Base-by-base conservation (phyloP, 2,888 invertebrate species). In the Leptogaster cylindrica region DNA sequence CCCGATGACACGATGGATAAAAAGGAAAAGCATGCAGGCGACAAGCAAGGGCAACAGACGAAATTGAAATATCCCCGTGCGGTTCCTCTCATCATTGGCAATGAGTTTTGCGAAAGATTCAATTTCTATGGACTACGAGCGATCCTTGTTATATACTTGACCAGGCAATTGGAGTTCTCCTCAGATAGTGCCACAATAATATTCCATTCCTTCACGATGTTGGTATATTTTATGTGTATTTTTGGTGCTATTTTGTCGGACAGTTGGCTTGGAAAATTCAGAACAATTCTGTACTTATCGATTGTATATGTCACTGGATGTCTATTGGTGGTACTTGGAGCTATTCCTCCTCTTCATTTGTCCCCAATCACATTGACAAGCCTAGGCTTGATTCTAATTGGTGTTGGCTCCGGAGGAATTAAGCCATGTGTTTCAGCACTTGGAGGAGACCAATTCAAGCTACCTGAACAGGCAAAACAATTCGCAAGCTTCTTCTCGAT, bases 361-460 rank as follows among this genome's bases (percentile, higher is more conserved):
- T 84, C 86, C 1, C 80, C 78, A 36, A 77, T 80, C n/a, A 75
- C 75, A 27, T 77, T 89, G 69, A 88, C 89, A 1, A 79, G 89
- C 69, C 72, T 89, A 16, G 91, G 90, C 0, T 79, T 93, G 23
- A 76, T 87, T 10, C 79, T 91, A 72, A 88, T 92, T 68, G 89
- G 89, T 0, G 71, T 90, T 2, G 91, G 92, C 2, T 90, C 91
- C 0, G 92, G 92, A 0, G 92, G 92, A 2, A 92, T 93, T 70
- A 93, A 92, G 73, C 91, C 92, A 0, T 92, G 92, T 77, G 91
- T 92, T 1, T 83, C 89, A 0, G 88, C 92, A 0, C 92, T 92
- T 76, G 92, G 92, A 2, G 92, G 91, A 0, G 92, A 93, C 78
- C 92, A 92, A 77, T 90, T 91, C 75, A 78, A 81, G 12, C 74